phyloP scores from a whole-genome alignment of 2,888 invertebrate genomes.

The Watsonalla binaria region DNA sequence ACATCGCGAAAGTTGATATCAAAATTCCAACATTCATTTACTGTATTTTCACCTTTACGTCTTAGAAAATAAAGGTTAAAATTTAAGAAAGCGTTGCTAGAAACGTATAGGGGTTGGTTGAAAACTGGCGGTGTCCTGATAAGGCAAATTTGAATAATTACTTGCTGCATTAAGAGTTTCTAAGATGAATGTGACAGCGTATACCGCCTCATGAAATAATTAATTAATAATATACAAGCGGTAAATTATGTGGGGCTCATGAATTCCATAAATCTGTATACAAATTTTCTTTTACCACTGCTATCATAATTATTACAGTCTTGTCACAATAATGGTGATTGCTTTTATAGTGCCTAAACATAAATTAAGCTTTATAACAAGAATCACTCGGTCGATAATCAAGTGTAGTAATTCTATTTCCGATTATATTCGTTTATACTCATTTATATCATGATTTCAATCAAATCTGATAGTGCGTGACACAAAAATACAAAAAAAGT shows the following conservation, averaged over 20 bases:
- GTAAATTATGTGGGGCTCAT: not conserved
- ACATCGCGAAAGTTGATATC: constrained; percentile 31
- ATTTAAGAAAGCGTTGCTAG: constrained; percentile 8
- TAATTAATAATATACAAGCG: constrained; percentile 1
- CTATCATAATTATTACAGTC: no score
- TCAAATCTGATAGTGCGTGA: no score
- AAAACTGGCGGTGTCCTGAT: constrained; percentile 64
- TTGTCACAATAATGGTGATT: no score
- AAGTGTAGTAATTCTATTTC: no score
- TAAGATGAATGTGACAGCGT: constrained; percentile 61
- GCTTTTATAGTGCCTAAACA: no score
- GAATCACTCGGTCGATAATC: no score
- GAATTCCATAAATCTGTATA: no score
- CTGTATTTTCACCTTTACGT: constrained; percentile 19
- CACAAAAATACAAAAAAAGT: no score
- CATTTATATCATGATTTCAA: no score
- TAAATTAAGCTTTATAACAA: no score
- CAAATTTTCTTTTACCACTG: no score
- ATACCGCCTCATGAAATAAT: constrained; percentile 32
- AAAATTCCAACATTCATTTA: constrained; percentile 17
- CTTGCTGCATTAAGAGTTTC: constrained; percentile 47
- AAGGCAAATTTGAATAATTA: constrained; percentile 74
- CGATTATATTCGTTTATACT: no score
- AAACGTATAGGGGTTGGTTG: constrained; percentile 35
- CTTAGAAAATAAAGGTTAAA: constrained; percentile 16